These are phyloP conservation scores for Antheraea pernyi DNA, from an alignment of 1,140 invertebrate genomes.

Conservation along the genomic window DNA sequence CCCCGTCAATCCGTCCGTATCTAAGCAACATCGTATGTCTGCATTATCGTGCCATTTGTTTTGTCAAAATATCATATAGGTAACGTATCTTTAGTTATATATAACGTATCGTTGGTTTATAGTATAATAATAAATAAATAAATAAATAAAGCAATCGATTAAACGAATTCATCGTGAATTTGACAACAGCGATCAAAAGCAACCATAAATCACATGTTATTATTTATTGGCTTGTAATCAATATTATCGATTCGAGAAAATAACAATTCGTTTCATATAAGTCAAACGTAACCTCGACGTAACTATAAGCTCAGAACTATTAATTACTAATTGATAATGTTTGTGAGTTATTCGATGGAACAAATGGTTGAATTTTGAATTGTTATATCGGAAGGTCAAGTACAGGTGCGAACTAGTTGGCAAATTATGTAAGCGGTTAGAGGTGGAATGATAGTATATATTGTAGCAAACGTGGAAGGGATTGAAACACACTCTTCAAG, in stretches of 20 bases:
- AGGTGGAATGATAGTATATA: no score
- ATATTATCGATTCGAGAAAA: background rate
- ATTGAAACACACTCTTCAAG: no score
- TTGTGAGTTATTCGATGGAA: constrained; percentile 14
- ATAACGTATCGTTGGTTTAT: no score
- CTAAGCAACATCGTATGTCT: no score
- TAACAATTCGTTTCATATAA: constrained; percentile 12
- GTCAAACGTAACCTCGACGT: constrained; percentile 11
- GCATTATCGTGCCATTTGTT: no score
- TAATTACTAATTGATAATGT: constrained; percentile 26
- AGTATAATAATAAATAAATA: no score
- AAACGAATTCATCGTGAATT: background rate
- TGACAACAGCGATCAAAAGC: background rate
- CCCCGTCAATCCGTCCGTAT: no score
- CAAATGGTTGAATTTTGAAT: background rate
- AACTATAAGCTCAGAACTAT: constrained; percentile 10
- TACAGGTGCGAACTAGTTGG: background rate
- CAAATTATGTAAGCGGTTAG: no score
- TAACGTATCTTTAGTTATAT: no score
- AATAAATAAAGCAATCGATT: background rate
- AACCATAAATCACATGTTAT: constrained; percentile 1
- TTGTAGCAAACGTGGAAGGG: no score
- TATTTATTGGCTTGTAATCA: constrained; percentile 1
- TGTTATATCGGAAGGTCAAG: background rate
- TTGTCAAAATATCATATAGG: no score